Percentiles rank a stretch among this genome's conserved stretches.
Conservation (phyloP, 2,797 vertebrate species). For the Microtus obscurus region DNA sequence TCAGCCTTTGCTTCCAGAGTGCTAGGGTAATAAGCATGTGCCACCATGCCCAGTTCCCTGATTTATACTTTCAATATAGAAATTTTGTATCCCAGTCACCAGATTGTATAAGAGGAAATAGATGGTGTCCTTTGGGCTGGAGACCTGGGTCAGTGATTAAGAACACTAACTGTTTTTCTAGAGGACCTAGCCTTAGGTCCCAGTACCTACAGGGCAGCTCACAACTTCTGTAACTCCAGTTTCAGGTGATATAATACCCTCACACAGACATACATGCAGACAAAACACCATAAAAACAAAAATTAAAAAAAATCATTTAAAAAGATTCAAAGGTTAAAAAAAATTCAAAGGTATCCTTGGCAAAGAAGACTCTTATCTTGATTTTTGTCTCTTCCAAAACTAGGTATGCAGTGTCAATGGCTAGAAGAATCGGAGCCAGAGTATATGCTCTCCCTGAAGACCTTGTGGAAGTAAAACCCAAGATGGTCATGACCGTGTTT, state of each 20-base stretch:
- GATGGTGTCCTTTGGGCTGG: background rate
- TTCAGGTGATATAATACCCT: no score
- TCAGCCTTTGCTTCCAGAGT: background rate
- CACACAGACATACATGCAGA: background rate
- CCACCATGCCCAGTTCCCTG: background rate
- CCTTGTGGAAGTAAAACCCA: conserved; percentile 96
- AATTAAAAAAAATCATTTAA: background rate
- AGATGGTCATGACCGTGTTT: conserved; percentile 99
- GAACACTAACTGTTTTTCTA: background rate
- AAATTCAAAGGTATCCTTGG: background rate
- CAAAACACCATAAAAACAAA: background rate
- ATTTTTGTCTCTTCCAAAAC: conserved; percentile 53
- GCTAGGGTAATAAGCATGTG: background rate
- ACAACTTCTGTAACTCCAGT: background rate
- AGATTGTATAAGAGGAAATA: conserved; percentile 15
- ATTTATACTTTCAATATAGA: background rate
- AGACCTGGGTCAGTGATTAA: background rate
- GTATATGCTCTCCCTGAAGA: conserved; percentile 98
- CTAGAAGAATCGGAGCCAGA: conserved; percentile 96
- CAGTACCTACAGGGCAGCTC: background rate
- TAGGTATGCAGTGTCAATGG: conserved; percentile 97
- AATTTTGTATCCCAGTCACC: conserved; percentile 5
- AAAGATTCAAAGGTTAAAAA: background rate
- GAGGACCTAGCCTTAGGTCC: no score
- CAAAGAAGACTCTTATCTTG: background rate